These are phyloP conservation scores for Poeciliopsis turrubarensis DNA, from an alignment of 2,113 vertebrate genomes.

Conservation along the genomic window DNA sequence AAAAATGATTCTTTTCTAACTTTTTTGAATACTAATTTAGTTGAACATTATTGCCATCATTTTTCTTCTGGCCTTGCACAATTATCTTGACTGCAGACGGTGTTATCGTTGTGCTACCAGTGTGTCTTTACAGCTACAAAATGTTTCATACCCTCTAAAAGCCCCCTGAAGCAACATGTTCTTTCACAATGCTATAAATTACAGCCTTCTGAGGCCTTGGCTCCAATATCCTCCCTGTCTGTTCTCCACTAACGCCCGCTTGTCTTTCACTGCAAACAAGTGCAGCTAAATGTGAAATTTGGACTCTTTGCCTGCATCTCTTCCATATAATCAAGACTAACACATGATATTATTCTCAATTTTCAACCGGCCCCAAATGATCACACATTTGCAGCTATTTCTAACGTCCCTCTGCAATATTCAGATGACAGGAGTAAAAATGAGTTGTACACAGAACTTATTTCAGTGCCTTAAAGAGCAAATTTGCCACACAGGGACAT, in stretches of 20 bases:
- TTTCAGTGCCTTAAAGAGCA: not conserved
- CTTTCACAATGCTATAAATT: constrained; percentile 27
- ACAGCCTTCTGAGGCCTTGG: constrained; percentile 16
- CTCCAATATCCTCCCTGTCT: constrained; percentile 21
- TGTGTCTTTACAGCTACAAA: constrained; percentile 26
- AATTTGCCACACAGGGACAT: not conserved
- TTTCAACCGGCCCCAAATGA: not conserved
- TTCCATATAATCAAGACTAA: constrained; percentile 1
- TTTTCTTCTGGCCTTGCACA: constrained; percentile 40
- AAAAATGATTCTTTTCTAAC: constrained; percentile 8
- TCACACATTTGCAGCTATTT: not conserved
- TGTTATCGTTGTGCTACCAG: constrained; percentile 24
- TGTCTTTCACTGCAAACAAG: constrained; percentile 8
- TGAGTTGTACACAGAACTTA: not conserved
- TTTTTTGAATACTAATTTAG: constrained; percentile 16
- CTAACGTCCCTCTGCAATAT: not conserved
- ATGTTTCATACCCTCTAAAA: constrained; percentile 40
- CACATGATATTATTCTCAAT: not conserved
- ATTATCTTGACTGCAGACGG: constrained; percentile 33
- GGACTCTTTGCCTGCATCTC: not conserved
- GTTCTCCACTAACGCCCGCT: constrained; percentile 9
- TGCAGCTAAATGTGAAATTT: constrained; percentile 2
- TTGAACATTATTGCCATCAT: constrained; percentile 43
- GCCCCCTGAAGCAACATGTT: constrained; percentile 50
- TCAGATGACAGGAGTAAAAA: not conserved